Percentiles rank a stretch among this genome's conserved stretches.
Conservation (phyloP, 2,797 vertebrate species). For the Microcaecilia unicolor region DNA sequence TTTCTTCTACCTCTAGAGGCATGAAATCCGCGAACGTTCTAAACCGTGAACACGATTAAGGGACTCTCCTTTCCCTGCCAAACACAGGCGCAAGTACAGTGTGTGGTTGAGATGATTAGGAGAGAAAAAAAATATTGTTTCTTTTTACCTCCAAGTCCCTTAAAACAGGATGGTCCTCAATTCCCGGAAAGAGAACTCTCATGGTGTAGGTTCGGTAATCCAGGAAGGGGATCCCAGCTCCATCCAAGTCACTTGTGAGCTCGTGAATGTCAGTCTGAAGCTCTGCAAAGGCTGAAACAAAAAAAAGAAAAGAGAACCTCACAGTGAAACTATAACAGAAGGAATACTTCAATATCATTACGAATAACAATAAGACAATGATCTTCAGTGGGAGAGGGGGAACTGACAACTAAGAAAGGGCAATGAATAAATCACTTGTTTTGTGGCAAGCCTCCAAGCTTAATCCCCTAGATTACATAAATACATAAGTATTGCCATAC, state of each 20-base stretch:
- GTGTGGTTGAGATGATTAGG: not conserved
- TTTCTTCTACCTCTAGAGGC: too few relatives aligned
- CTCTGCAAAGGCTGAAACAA: slow-evolving; percentile 83
- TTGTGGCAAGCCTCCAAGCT: not conserved
- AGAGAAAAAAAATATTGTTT: not conserved
- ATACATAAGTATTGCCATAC: too few relatives aligned
- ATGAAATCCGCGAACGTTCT: too few relatives aligned
- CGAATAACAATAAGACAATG: too few relatives aligned
- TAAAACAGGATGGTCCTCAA: slow-evolving; percentile 95
- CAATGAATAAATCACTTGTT: too few relatives aligned
- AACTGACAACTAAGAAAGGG: too few relatives aligned
- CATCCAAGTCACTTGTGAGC: slow-evolving; percentile 93
- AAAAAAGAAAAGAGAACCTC: not conserved
- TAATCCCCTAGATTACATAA: too few relatives aligned
- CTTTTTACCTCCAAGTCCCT: slow-evolving; percentile 85
- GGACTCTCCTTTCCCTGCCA: too few relatives aligned
- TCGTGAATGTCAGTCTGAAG: slow-evolving; percentile 96
- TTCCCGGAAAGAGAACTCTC: slow-evolving; percentile 95
- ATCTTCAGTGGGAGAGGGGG: fast-evolving
- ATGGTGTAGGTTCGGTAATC: slow-evolving; percentile 95
- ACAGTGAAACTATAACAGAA: too few relatives aligned
- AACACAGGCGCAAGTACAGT: too few relatives aligned
- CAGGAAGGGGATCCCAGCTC: slow-evolving; percentile 91
- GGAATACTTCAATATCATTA: not conserved
- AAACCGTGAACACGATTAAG: too few relatives aligned